Conservation (phyloP, 2,888 invertebrate genomes). For the Vandiemenella viatica region DNA sequence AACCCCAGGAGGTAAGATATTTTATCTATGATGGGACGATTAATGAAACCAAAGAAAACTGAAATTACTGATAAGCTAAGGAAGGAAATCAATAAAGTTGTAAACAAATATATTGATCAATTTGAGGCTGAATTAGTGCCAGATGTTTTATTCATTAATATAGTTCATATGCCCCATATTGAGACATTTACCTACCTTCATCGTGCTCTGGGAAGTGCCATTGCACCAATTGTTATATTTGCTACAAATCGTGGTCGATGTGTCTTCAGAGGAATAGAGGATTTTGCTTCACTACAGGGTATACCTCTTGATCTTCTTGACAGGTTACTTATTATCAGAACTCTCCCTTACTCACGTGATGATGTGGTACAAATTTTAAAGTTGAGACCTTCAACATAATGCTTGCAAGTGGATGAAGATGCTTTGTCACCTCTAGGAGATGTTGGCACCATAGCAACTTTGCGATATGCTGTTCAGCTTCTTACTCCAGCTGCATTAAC, state of each 20-base stretch:
- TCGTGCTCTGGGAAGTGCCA: constrained; percentile 88
- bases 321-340: constrained; percentile 84
- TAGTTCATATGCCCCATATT: constrained; percentile 97
- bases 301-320: constrained; percentile 92
- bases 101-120: constrained; percentile 97
- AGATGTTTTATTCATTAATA: constrained; percentile 93
- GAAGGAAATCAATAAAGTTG: constrained; percentile 96
- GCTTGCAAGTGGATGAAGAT: constrained; percentile 68
- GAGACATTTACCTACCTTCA: constrained; percentile 99
- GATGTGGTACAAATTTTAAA: constrained; percentile 76
- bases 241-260: constrained; percentile 95
- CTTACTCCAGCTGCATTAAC: constrained; percentile 81
- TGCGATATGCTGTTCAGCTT: constrained; percentile 86
- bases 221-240: constrained; percentile 95
- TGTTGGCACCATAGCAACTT: constrained; percentile 72
- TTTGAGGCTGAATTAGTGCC: constrained; percentile 97
- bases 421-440: constrained; percentile 66
- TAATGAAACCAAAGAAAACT: constrained; percentile 98
- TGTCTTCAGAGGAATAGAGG: constrained; percentile 71
- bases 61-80: constrained; percentile 96
- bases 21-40: constrained; percentile 95
- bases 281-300: constrained; percentile 84
- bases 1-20: constrained; percentile 97
- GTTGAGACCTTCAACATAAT: constrained; percentile 80
- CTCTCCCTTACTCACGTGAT: constrained; percentile 63